Evolutionary conservation across 1,140 invertebrate species (phyloP).

Genomic region (Diachasma alloeum): DNA sequence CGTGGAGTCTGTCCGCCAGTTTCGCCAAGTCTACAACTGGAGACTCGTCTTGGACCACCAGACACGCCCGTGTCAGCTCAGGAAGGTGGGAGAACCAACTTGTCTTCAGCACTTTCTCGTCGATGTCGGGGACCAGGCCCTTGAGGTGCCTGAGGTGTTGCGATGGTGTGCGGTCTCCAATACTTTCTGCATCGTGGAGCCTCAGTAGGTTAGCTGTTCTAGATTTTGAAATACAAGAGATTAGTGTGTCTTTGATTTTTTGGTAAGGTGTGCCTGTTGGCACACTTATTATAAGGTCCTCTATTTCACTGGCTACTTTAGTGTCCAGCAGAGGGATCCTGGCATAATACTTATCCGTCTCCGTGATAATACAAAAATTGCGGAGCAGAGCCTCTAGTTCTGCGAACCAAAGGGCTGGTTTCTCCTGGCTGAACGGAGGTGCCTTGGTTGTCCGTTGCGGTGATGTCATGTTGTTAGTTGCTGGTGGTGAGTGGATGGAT

Average conservation of each 20-base stretch:
- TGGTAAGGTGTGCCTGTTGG: neutral
- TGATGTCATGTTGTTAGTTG: no score
- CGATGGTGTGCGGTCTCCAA: neutral
- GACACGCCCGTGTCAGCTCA: neutral
- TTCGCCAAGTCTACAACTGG: neutral
- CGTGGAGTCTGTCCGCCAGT: neutral
- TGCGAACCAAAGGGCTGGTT: conserved; percentile 44
- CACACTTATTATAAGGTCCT: neutral
- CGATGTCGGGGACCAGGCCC: neutral
- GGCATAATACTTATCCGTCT: conserved; percentile 16
- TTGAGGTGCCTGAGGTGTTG: neutral
- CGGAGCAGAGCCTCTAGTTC: conserved; percentile 45
- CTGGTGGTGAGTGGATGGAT: no score
- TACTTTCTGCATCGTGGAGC: neutral
- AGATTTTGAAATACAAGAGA: neutral
- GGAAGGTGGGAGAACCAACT: neutral
- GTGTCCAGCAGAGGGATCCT: neutral
- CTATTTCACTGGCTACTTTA: neutral
- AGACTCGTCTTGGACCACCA: neutral
- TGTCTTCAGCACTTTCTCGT: neutral
- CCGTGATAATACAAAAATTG: conserved; percentile 21
- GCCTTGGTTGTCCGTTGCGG: conserved; percentile 12
- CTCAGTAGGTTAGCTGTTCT: neutral
- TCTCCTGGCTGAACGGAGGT: conserved; percentile 42
- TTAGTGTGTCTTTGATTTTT: neutral